These are phyloP conservation scores for Ascaphus truei DNA, from an alignment of 2,113 vertebrate genomes.

Conservation along the genomic window DNA sequence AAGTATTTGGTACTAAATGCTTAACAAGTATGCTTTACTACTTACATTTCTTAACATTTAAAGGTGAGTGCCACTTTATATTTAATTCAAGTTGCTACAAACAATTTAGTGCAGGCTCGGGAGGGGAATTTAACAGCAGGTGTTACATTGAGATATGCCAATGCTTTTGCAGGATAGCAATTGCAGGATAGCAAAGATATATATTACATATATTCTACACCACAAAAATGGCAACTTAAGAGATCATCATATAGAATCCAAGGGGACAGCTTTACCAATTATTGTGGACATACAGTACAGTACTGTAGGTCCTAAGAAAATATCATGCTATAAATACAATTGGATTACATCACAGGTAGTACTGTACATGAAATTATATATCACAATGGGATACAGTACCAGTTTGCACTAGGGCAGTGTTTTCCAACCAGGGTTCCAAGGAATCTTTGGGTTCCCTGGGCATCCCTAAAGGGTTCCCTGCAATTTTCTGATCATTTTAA, in stretches of 20 bases:
- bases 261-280: background rate
- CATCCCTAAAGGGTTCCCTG: too few relatives aligned
- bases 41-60: background rate
- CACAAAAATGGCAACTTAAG: constrained; percentile 2
- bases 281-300: too few relatives aligned
- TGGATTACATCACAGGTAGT: too few relatives aligned
- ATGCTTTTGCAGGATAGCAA: background rate
- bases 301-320: background rate
- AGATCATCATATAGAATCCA: background rate
- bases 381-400: too few relatives aligned
- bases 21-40: background rate
- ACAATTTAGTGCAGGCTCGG: background rate
- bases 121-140: constrained; percentile 16
- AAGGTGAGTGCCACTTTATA: constrained; percentile 24
- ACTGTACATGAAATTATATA: too few relatives aligned
- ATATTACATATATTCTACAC: constrained; percentile 6
- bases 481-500: too few relatives aligned
- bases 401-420: too few relatives aligned
- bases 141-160: constrained; percentile 19
- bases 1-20: constrained; percentile 1
- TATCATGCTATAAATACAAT: background rate
- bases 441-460: too few relatives aligned
- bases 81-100: constrained; percentile 18
- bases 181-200: constrained; percentile 6
- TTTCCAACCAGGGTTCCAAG: too few relatives aligned